A percentile compares a stretch with the other conserved stretches of the same genome.
These are phyloP conservation scores for Drosophila punjabiensis DNA, from an alignment of 1,140 invertebrate genomes.

Conservation along the genomic window DNA sequence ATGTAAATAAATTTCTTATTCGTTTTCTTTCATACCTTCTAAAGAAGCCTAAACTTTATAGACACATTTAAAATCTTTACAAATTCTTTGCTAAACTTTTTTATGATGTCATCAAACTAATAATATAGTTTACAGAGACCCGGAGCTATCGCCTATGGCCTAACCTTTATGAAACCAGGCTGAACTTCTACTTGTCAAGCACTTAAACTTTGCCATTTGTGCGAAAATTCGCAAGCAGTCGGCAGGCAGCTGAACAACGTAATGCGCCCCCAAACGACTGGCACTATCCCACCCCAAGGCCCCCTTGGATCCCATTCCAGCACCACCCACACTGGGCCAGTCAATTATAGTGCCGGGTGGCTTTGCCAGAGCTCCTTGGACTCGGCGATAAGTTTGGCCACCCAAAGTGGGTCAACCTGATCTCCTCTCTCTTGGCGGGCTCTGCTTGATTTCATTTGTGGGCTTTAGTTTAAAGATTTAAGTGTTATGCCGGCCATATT, in stretches of 20 bases:
- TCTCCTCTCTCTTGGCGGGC: conserved; percentile 1
- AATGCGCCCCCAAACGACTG: conserved; percentile 19
- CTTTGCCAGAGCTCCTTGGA: conserved; percentile 1
- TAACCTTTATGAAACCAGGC: conserved; percentile 8
- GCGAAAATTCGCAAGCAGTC: conserved; percentile 18
- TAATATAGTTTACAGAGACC: background rate
- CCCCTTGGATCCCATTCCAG: background rate
- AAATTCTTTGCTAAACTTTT: background rate
- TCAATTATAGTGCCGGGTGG: conserved; percentile 17
- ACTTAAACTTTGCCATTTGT: conserved; percentile 25
- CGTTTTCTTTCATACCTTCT: background rate
- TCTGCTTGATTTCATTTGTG: conserved; percentile 7
- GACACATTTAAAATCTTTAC: background rate
- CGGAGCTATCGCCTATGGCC: background rate
- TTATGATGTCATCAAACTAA: background rate
- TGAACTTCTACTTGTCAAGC: conserved; percentile 24
- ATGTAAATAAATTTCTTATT: too few relatives aligned
- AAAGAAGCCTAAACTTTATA: background rate
- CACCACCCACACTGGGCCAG: conserved; percentile 6
- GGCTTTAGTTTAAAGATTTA: conserved; percentile 19
- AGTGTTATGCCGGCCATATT: conserved; percentile 8
- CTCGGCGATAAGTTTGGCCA: conserved; percentile 10
- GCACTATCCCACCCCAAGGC: background rate
- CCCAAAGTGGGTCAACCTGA: conserved; percentile 22
- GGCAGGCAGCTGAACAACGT: conserved; percentile 24